Percentiles rank a stretch among this genome's conserved stretches.
Evolutionary conservation across 2,888 invertebrate species (phyloP).

Genomic region (Melikaiella ostensackeni): DNA sequence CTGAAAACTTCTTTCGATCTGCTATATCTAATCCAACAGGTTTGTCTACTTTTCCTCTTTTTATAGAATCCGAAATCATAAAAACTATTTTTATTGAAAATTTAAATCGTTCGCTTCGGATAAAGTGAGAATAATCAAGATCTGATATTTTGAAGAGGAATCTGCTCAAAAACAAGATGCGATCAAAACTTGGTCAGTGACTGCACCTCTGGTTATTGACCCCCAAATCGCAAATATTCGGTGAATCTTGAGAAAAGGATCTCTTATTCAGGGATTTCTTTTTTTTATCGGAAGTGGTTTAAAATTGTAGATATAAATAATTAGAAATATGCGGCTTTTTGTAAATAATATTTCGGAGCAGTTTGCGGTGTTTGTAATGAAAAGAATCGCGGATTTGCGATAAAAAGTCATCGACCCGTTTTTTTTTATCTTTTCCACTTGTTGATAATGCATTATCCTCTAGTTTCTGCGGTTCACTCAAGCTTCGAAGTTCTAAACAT

Average conservation of each 20-base stretch:
- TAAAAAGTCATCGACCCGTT: background rate
- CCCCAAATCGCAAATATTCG: background rate
- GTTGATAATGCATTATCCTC: background rate
- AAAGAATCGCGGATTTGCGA: background rate
- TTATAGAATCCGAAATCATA: background rate
- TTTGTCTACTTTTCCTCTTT: conserved; percentile 17
- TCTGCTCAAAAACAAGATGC: background rate
- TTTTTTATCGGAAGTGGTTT: background rate
- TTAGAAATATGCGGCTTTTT: background rate
- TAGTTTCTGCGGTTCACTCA: background rate
- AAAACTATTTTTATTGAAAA: background rate
- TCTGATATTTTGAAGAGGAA: too few relatives aligned
- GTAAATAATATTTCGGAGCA: background rate
- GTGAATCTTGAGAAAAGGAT: background rate
- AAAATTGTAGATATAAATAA: background rate
- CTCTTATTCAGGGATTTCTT: background rate
- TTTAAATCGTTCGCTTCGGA: background rate
- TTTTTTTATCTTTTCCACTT: conserved; percentile 6
- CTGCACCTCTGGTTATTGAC: background rate
- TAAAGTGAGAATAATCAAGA: background rate
- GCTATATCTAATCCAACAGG: background rate
- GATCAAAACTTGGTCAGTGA: background rate
- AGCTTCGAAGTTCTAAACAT: background rate
- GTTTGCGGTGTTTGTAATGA: background rate
- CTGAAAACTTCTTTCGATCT: background rate